Conservation (phyloP, 1,140 invertebrate genomes). For the Streblospio benedicti region DNA sequence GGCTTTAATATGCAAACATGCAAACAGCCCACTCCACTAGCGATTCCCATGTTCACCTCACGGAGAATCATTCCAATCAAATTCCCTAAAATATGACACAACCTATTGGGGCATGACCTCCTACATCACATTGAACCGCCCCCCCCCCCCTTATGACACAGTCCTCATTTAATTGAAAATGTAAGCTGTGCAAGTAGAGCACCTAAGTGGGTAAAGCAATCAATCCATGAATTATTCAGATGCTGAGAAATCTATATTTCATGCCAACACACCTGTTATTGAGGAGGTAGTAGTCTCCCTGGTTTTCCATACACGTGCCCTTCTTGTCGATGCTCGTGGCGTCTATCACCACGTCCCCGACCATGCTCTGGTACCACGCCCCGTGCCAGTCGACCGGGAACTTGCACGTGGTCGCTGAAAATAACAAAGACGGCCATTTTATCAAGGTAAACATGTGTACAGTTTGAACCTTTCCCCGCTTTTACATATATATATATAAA, state of each 20-base stretch:
- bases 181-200: not conserved
- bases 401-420: not conserved
- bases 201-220: not conserved
- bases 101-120: not conserved
- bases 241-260: not conserved
- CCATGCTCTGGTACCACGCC: constrained; percentile 7
- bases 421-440: too few relatives aligned
- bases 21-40: too few relatives aligned
- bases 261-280: constrained; percentile 11
- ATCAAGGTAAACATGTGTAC: too few relatives aligned
- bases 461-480: too few relatives aligned
- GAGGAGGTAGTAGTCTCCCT: constrained; percentile 8
- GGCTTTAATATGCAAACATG: too few relatives aligned
- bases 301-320: constrained; percentile 12
- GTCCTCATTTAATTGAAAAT: not conserved
- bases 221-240: not conserved
- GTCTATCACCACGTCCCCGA: constrained; percentile 10
- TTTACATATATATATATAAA: too few relatives aligned
- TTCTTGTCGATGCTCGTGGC: constrained; percentile 9
- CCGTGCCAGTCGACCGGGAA: constrained; percentile 9
- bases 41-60: too few relatives aligned
- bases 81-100: too few relatives aligned
- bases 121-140: not conserved
- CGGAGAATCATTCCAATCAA: too few relatives aligned
- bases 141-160: too few relatives aligned